phyloP scores from a whole-genome alignment of 2,113 vertebrate genomes.

The Poeciliopsis turrubarensis region DNA sequence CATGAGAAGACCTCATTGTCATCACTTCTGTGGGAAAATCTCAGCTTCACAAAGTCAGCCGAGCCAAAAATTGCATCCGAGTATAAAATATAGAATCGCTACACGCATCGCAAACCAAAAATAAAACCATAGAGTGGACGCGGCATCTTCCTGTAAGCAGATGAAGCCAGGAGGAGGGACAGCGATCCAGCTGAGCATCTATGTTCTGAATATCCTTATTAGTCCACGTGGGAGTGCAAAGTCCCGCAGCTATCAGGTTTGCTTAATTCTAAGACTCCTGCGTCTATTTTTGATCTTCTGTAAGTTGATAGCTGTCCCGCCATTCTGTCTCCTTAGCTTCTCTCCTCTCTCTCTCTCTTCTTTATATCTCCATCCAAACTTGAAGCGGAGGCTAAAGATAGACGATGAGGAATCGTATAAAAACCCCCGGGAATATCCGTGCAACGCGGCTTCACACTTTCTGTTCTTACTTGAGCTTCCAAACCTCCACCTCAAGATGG shows the following conservation, averaged over 20 bases:
- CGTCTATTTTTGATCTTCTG: constrained; percentile 80
- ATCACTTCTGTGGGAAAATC: constrained; percentile 9
- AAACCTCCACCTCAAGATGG: constrained; percentile 79
- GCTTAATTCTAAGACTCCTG: constrained; percentile 81
- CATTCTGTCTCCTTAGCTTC: constrained; percentile 70
- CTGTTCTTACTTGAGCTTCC: constrained; percentile 77
- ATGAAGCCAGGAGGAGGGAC: constrained; percentile 53
- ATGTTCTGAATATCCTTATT: constrained; percentile 81
- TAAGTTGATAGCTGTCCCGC: constrained; percentile 76
- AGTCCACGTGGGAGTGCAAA: constrained; percentile 77
- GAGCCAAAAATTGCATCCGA: constrained; percentile 42
- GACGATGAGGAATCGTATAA: constrained; percentile 72
- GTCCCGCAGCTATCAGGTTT: constrained; percentile 79
- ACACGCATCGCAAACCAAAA: constrained; percentile 71
- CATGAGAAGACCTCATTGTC: not conserved
- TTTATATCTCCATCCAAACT: constrained; percentile 77
- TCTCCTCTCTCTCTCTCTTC: constrained; percentile 38
- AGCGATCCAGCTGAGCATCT: constrained; percentile 55
- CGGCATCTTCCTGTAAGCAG: constrained; percentile 25
- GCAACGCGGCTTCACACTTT: constrained; percentile 76
- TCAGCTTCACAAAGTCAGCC: constrained; percentile 19
- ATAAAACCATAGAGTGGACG: constrained; percentile 52
- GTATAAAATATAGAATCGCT: constrained; percentile 55
- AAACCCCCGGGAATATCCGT: constrained; percentile 62
- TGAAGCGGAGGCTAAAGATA: constrained; percentile 83